Conservation (phyloP, 2,113 vertebrate species). For the Gnathonemus longibarbis region DNA sequence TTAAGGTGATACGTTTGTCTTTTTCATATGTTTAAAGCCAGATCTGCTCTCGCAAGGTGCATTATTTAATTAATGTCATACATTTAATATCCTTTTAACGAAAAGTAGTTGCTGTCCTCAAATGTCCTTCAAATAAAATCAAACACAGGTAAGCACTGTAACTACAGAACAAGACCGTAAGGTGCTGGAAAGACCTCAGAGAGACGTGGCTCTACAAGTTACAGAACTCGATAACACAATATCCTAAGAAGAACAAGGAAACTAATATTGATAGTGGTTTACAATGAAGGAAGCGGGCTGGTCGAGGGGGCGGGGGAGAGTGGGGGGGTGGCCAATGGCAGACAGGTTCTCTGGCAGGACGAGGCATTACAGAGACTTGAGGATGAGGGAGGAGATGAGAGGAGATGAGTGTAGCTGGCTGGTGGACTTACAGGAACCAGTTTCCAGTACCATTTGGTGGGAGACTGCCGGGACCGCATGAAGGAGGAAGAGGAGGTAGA, state of each 20-base stretch:
- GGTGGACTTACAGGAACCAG: constrained; percentile 97
- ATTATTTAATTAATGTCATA: background rate
- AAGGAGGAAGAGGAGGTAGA: constrained; percentile 42
- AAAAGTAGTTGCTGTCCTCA: background rate
- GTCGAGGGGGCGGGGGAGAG: background rate
- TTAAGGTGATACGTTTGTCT: background rate
- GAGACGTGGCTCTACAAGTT: background rate
- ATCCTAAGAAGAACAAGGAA: background rate
- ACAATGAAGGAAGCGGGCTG: background rate
- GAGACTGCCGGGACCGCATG: constrained; percentile 76
- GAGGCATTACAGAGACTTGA: constrained; percentile 37
- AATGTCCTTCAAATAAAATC: background rate
- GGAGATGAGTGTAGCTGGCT: constrained; percentile 41
- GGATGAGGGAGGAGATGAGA: constrained; percentile 31
- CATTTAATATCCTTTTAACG: background rate
- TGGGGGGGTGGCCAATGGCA: background rate
- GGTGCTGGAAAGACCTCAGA: background rate
- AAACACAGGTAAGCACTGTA: background rate
- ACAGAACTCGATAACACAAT: background rate
- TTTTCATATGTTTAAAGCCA: background rate
- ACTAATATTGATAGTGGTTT: background rate
- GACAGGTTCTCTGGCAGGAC: constrained; percentile 9
- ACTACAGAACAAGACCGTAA: background rate
- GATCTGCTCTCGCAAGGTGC: background rate
- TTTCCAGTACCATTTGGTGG: constrained; percentile 99